phyloP scores from a whole-genome alignment of 2,797 vertebrate genomes.

The Gobio occitaniae region DNA sequence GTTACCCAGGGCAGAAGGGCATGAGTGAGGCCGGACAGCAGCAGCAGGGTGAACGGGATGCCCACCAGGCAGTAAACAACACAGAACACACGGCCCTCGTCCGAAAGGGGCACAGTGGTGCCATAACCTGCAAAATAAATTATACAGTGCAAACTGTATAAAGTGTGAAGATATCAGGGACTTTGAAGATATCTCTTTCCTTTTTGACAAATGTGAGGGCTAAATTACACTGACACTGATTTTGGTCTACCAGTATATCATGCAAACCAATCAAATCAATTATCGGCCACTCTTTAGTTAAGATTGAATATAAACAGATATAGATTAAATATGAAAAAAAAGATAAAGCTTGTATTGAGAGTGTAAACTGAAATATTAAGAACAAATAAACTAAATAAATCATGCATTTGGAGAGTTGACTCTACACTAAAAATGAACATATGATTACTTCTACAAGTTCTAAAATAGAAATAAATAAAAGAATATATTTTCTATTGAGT shows the following conservation, averaged over 20 bases:
- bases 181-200: neutral
- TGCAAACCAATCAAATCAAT: neutral
- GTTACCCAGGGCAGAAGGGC: constrained; percentile 72
- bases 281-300: neutral
- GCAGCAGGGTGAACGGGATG: constrained; percentile 78
- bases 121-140: constrained; percentile 76
- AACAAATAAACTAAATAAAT: too few species aligned
- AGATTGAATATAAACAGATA: neutral
- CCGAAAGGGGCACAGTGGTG: constrained; percentile 75
- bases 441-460: too few species aligned
- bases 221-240: neutral
- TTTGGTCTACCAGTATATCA: too few species aligned
- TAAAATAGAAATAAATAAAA: too few species aligned
- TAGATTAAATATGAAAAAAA: neutral
- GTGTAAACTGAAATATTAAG: too few species aligned
- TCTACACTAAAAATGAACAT: too few species aligned
- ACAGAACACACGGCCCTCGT: constrained; percentile 80
- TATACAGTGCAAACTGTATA: neutral
- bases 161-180: neutral
- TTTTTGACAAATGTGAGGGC: neutral
- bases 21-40: constrained; percentile 72
- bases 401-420: too few species aligned
- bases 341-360: neutral
- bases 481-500: too few species aligned
- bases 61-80: constrained; percentile 78